Evolutionary conservation across 2,888 invertebrate genomes (phyloP), one percentile per base, ranked within the genome.

Genomic region (Harpagoxenus sublaevis): DNA sequence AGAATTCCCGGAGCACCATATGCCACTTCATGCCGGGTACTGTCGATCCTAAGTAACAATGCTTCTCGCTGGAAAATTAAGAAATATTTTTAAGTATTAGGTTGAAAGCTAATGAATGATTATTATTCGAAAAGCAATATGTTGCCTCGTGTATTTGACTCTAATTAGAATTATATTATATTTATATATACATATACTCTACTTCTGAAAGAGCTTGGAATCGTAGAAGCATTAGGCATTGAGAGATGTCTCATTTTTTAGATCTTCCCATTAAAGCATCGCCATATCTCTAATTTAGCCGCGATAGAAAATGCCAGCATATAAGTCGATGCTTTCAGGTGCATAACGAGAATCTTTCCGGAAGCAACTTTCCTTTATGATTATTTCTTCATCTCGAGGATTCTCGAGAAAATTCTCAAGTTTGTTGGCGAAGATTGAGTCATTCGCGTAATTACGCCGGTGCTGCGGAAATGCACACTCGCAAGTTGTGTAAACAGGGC

Each of bases 391-490:
- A 78, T 78, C 68, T 68, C 66, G 83, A 65, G 66, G 53, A 78
- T 83, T 78, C 78, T 77, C 66, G 42, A 71, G 70, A 53, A 87
- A 77, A 71, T 87, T 84, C 23, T 79, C 79, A 45, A 79, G 73
- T 53, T 84, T 62, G 57, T 68, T 55, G 60, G 63, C 66, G 60
- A 45, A 63, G 79, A 81, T 68, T 63, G 81, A 68, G 73, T 63
- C 55, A 82, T 78, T 75, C 65, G 60, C 51, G 84, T 84, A 88
- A 88, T 88, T 88, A 88, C 77, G 66, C 74, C 75, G 60, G 68
- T 42, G 68, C 57, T 31, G n/a, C 62, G 65, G 66, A 79, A 79
- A 75, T 81, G 28, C 65, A 70, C 63, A 60, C 70, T 66, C 28
- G 62, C 62, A 60, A 79, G 39, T 74, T 51, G 66, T 66, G 73